Conservation (phyloP, 2,797 vertebrate species). For the Merluccius polli region DNA sequence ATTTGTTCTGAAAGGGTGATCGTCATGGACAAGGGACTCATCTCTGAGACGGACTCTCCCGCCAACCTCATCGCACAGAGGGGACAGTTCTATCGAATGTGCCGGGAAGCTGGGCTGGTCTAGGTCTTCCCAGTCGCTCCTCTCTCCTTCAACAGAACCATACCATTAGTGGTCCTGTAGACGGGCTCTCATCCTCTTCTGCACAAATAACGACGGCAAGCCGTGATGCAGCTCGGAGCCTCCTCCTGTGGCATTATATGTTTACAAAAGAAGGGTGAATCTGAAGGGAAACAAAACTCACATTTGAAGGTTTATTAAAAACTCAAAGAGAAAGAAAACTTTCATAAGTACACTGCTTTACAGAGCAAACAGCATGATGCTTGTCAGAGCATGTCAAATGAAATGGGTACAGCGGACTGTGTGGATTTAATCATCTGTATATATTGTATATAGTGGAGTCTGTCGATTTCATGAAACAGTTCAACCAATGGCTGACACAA, state of each 20-base stretch:
- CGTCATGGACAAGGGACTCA: conserved; percentile 86
- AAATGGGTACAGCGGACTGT: not conserved
- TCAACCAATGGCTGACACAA: conserved; percentile 45
- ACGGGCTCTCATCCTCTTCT: conserved; percentile 39
- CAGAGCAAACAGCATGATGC: not conserved
- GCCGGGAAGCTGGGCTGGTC: conserved; percentile 82
- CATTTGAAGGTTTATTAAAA: conserved; percentile 39
- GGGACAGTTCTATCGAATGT: conserved; percentile 88
- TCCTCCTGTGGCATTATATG: conserved; percentile 41
- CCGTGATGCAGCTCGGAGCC: not conserved
- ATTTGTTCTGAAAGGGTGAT: conserved; percentile 76
- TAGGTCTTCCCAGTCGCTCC: conserved; percentile 35
- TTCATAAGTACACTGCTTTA: conserved; percentile 13
- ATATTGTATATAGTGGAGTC: conserved; percentile 47
- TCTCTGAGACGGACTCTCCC: conserved; percentile 87
- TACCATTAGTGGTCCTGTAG: conserved; percentile 21
- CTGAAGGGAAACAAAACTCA: conserved; percentile 45
- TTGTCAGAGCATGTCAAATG: not conserved
- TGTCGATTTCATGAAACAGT: conserved; percentile 44
- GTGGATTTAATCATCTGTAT: conserved; percentile 19
- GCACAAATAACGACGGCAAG: conserved; percentile 12
- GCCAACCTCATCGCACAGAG: conserved; percentile 79
- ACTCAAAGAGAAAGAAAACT: conserved; percentile 35
- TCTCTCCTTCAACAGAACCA: conserved; percentile 17
- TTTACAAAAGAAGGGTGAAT: conserved; percentile 35